Percentiles rank a stretch among this genome's conserved stretches.
Conservation (phyloP, 2,113 vertebrate genomes). For the Malurus elegans region DNA sequence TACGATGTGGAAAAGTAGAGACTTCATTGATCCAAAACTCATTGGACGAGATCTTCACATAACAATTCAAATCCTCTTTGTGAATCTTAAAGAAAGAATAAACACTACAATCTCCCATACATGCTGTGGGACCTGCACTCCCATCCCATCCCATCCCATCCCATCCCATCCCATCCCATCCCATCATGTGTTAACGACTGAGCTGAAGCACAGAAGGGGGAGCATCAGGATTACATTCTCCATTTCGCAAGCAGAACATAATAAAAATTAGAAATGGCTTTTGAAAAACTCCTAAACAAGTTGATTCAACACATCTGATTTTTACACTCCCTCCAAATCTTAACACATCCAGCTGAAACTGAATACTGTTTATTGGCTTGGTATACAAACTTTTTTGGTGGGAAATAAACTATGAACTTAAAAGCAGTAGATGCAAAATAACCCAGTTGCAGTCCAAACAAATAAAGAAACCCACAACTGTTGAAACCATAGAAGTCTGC, state of each 20-base stretch:
- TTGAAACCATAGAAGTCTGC: not conserved
- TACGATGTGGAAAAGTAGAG: not conserved
- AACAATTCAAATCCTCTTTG: not conserved
- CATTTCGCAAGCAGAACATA: not conserved
- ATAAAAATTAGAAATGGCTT: not conserved
- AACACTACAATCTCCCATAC: fast-evolving
- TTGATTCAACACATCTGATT: not conserved
- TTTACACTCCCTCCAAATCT: not conserved
- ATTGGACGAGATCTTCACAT: not conserved
- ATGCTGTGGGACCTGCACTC: not conserved
- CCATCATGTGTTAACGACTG: not conserved
- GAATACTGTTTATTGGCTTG: not conserved
- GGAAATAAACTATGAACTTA: not conserved
- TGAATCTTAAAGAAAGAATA: not conserved
- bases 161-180: not conserved
- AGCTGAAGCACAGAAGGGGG: not conserved
- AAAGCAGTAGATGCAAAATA: not conserved
- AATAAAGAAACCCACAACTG: not conserved
- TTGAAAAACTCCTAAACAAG: not conserved
- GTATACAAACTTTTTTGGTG: not conserved
- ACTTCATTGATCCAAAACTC: not conserved
- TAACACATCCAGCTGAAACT: not conserved
- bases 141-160: not conserved
- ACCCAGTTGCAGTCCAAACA: not conserved
- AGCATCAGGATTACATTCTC: not conserved